A percentile compares a stretch with the other conserved stretches of the same genome.
These are phyloP conservation scores for Listronotus bonariensis DNA, from an alignment of 1,140 invertebrate genomes.

Conservation along the genomic window DNA sequence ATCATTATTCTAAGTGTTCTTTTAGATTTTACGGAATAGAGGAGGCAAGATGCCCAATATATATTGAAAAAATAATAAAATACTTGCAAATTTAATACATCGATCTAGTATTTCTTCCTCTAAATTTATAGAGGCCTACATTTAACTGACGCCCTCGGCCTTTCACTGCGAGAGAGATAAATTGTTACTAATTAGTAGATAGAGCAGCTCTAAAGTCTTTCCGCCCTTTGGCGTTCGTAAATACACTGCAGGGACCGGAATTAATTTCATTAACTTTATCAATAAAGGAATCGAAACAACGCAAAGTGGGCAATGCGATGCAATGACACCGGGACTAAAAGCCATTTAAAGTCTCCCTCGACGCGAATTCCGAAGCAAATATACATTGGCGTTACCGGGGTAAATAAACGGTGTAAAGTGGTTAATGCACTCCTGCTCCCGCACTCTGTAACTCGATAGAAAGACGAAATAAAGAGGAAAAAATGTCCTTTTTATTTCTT, in stretches of 20 bases:
- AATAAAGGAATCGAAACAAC: conserved; percentile 32
- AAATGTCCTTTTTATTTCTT: no score
- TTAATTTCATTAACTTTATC: conserved; percentile 46
- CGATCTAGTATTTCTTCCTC: neutral
- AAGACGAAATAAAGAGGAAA: no score
- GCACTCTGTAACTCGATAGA: no score
- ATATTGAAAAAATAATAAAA: no score
- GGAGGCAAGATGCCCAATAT: no score
- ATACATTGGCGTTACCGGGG: neutral
- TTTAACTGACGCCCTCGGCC: neutral
- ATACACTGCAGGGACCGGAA: conserved; percentile 24
- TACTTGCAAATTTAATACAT: no score
- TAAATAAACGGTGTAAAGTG: no score
- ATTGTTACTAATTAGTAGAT: conserved; percentile 40
- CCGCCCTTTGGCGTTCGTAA: conserved; percentile 17
- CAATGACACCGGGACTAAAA: conserved; percentile 35
- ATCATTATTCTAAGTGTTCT: no score
- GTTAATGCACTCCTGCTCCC: no score
- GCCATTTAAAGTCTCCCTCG: conserved; percentile 32
- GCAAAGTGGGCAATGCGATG: conserved; percentile 8
- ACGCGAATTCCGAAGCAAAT: conserved; percentile 17
- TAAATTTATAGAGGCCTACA: conserved; percentile 10
- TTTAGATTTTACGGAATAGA: no score
- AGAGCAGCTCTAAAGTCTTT: conserved; percentile 28
- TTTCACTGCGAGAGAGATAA: conserved; percentile 20